These are phyloP conservation scores for Pyrgus malvae DNA, from an alignment of 2,888 invertebrate species.

Conservation along the genomic window DNA sequence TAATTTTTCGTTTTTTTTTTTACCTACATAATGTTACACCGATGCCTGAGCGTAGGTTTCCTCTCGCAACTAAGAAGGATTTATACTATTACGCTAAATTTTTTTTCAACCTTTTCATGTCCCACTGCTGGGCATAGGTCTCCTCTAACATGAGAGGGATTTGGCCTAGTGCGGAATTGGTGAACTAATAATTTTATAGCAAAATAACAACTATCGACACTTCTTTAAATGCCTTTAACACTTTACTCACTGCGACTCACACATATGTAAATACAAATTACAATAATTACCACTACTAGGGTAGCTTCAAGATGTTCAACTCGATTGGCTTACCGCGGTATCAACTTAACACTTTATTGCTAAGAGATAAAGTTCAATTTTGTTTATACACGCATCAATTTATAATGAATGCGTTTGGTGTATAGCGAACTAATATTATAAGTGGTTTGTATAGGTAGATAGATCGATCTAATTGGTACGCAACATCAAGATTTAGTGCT, in stretches of 20 bases:
- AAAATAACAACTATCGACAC: no score
- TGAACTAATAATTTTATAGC: no score
- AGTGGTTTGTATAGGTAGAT: conserved; percentile 12
- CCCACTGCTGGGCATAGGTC: no score
- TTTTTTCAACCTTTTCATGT: no score
- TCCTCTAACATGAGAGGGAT: no score
- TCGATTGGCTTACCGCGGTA: conserved; percentile 6
- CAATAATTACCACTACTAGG: conserved; percentile 56
- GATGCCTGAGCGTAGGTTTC: no score
- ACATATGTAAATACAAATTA: conserved; percentile 45
- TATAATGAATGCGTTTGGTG: conserved; percentile 26
- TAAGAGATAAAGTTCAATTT: conserved; percentile 9
- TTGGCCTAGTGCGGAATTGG: no score
- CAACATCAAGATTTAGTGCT: conserved; percentile 23
- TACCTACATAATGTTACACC: no score
- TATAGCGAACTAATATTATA: conserved; percentile 22
- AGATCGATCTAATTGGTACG: conserved; percentile 23
- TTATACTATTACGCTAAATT: no score
- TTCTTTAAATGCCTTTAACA: not conserved
- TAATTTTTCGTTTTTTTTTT: no score
- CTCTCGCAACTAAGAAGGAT: no score
- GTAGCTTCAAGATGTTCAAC: conserved; percentile 43
- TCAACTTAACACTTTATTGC: conserved; percentile 1
- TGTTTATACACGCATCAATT: not conserved
- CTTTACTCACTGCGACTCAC: conserved; percentile 4